Percentiles rank a stretch among this genome's conserved stretches.
phyloP scores from a whole-genome alignment of 2,113 vertebrate genomes.

The Coreoperca whiteheadi region DNA sequence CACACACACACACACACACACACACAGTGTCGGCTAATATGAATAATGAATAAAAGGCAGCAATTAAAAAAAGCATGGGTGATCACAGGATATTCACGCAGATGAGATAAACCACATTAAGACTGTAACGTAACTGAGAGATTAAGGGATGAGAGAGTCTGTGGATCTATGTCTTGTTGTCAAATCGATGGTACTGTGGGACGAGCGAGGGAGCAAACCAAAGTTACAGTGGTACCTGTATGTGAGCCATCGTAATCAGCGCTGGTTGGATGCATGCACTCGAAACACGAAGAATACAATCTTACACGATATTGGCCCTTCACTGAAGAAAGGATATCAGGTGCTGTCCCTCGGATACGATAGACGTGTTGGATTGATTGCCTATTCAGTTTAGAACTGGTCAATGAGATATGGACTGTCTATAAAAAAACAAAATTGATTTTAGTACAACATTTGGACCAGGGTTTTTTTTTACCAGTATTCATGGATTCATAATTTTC shows the following conservation, averaged over 20 bases:
- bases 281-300: constrained; percentile 6
- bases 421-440: neutral
- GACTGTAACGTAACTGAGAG: neutral
- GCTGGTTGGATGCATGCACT: constrained; percentile 8
- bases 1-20: neutral
- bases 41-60: constrained; percentile 31
- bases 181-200: constrained; percentile 32
- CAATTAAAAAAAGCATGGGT: neutral
- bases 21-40: constrained; percentile 2
- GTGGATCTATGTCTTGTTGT: constrained; percentile 28
- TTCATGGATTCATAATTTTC: no score
- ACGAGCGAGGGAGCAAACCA: constrained; percentile 34
- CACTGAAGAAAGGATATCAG: neutral
- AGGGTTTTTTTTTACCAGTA: neutral
- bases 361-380: neutral
- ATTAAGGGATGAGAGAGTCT: constrained; percentile 14
- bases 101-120: constrained; percentile 33
- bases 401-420: neutral
- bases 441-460: no score
- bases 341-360: neutral
- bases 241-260: constrained; percentile 32
- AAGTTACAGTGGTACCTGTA: constrained; percentile 31
- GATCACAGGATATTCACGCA: constrained; percentile 17
- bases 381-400: neutral
- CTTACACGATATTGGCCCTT: neutral